A percentile compares a stretch with the other conserved stretches of the same genome.
Evolutionary conservation across 2,888 invertebrate species (phyloP).

Genomic region (Caenorhabditis sp.): DNA sequence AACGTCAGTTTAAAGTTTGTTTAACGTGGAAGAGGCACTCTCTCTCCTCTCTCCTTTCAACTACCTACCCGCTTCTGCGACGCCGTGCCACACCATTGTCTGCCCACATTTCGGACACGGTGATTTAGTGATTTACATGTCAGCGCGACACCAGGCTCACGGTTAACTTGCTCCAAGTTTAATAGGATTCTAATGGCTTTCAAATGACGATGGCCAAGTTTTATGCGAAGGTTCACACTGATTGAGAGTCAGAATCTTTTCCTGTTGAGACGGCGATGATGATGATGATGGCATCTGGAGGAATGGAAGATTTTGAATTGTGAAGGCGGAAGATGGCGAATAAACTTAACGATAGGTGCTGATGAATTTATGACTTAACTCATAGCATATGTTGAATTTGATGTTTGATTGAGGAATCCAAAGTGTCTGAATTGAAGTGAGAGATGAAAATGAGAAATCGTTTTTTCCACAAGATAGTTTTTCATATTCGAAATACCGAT

Average conservation of each 20-base stretch:
- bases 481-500: no score
- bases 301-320: constrained; percentile 9
- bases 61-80: constrained; percentile 56
- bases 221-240: constrained; percentile 53
- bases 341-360: constrained; percentile 57
- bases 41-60: constrained; percentile 20
- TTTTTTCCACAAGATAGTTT: background rate
- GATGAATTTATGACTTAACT: constrained; percentile 63
- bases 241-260: background rate
- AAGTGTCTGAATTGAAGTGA: background rate
- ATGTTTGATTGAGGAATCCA: constrained; percentile 49
- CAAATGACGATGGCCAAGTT: constrained; percentile 47
- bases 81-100: constrained; percentile 15
- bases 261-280: background rate
- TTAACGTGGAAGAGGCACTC: constrained; percentile 65
- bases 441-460: background rate
- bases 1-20: constrained; percentile 77
- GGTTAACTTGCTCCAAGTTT: constrained; percentile 43
- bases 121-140: constrained; percentile 67
- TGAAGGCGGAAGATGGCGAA: constrained; percentile 22
- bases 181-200: constrained; percentile 52
- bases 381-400: constrained; percentile 52
- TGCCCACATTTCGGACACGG: constrained; percentile 56
- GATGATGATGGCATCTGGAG: constrained; percentile 41
- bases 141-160: constrained; percentile 13